A percentile compares a stretch with the other conserved stretches of the same genome.
Conservation (phyloP, 2,888 invertebrate genomes). For the Galeruca laticollis region DNA sequence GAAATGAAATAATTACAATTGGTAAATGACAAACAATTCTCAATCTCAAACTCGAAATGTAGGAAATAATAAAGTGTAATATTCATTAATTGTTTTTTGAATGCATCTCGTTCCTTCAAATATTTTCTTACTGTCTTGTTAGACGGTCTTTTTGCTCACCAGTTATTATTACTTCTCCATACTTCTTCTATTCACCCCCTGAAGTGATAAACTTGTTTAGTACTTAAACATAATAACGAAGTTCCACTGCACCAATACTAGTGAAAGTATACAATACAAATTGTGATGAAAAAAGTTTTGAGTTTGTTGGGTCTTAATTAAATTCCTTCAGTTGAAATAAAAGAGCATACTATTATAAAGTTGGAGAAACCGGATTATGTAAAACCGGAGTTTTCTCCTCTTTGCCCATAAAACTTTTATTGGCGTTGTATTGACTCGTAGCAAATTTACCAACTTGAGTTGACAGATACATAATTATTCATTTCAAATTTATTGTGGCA, state of each 20-base stretch:
- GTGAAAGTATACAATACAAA: conserved; percentile 7
- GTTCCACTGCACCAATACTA: neutral
- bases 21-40: too few species aligned
- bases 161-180: neutral
- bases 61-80: too few species aligned
- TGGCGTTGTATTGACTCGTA: conserved; percentile 33
- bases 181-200: neutral
- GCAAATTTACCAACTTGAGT: conserved; percentile 19
- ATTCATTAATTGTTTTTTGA: too few species aligned
- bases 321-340: conserved; percentile 27
- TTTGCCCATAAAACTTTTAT: conserved; percentile 38
- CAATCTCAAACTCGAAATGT: too few species aligned
- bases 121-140: too few species aligned
- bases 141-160: too few species aligned
- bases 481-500: conserved; percentile 13
- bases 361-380: conserved; percentile 26
- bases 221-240: neutral
- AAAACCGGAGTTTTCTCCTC: conserved; percentile 24
- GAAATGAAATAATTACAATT: too few species aligned
- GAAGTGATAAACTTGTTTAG: neutral
- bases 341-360: conserved; percentile 30
- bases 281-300: conserved; percentile 24
- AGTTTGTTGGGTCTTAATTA: conserved; percentile 28
- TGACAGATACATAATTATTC: conserved; percentile 23
- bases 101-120: too few species aligned